Base-by-base conservation (phyloP, 2,113 vertebrate species). In the Malurus cyaneus region DNA sequence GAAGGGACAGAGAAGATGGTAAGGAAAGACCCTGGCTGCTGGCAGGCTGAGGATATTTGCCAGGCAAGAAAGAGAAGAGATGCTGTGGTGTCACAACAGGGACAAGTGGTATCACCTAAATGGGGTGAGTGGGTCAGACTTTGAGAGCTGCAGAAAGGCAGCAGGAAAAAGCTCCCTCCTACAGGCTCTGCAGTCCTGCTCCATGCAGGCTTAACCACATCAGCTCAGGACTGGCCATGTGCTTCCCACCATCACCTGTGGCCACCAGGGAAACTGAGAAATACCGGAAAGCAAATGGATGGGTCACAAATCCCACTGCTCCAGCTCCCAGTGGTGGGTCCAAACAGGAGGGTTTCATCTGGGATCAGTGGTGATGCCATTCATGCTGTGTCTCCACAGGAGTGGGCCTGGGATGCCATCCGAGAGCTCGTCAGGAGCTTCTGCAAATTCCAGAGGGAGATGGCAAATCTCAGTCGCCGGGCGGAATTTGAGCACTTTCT, bases 371-470 rank as follows among this genome's bases (percentile, higher is more conserved):
- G 80, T 90, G 72, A 66, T 5, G 2, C 0, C 4, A n/a, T 14
- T 57, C 39, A 53, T 89, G 47, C 60, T 3, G 0, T 96, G 46
- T 93, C 78, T 83, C 80, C 2, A 0, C 96, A 98, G 98, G 92
- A 7, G 6, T 93, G 21, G 66, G 91, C 80, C 47, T 98, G 97
- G 97, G 12, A 21, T 21, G 88, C 69, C 52, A 56, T 98, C 41
- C 31, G 34, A 1, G 18, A 54, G n/a, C 78, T 97, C 2, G 73
- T 98, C 90, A 96, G 14, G 89, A 98, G 95, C 57, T 88, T 97
- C 85, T 96, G 96, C 89, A 97, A 66, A 23, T 98, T 98, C 92
- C 95, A n/a, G 31, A 96, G 85, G n/a, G 94, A 81, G 49, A 95
- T 98, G 79, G 2, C 36, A 28, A 64, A 92, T 6, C 9, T 49